Evolutionary conservation across 2,888 invertebrate species (phyloP).

Genomic region (Lithophane semibrunnea): DNA sequence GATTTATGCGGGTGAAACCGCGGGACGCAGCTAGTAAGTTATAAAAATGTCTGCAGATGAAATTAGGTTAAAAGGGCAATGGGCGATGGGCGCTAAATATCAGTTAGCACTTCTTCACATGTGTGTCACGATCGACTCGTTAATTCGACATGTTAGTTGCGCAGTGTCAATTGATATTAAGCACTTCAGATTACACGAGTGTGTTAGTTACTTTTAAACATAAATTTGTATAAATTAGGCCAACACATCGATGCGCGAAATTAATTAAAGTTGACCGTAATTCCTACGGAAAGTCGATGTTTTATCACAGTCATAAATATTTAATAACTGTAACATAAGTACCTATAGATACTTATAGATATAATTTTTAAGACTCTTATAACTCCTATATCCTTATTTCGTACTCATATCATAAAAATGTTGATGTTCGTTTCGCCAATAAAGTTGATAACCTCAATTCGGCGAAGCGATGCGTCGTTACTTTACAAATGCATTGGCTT

Average conservation of each 20-base stretch:
- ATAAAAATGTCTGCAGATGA: conserved; percentile 21
- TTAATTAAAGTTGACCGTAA: conserved; percentile 27
- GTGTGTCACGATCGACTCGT: conserved; percentile 35
- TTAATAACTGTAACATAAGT: conserved; percentile 5
- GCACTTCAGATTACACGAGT: conserved; percentile 26
- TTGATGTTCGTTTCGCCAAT: conserved; percentile 56
- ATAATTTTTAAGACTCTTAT: conserved; percentile 21
- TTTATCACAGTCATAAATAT: conserved; percentile 23
- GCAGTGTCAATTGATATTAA: conserved; percentile 54
- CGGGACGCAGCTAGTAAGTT: background rate
- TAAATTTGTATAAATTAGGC: conserved; percentile 36
- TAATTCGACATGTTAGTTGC: conserved; percentile 40
- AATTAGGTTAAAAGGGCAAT: conserved; percentile 55
- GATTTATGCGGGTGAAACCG: no score
- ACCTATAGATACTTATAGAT: conserved; percentile 1
- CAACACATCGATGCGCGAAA: conserved; percentile 15
- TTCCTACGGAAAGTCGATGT: conserved; percentile 4
- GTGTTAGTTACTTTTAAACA: conserved; percentile 15
- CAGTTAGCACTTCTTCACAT: conserved; percentile 48
- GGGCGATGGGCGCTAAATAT: conserved; percentile 50
- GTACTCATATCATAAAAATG: conserved; percentile 60
- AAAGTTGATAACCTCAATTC: conserved; percentile 62
- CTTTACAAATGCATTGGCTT: conserved; percentile 51
- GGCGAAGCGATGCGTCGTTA: conserved; percentile 59
- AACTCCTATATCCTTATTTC: conserved; percentile 41